Base-by-base conservation (phyloP, 1,140 invertebrate species). In the Diuraphis noxia region DNA sequence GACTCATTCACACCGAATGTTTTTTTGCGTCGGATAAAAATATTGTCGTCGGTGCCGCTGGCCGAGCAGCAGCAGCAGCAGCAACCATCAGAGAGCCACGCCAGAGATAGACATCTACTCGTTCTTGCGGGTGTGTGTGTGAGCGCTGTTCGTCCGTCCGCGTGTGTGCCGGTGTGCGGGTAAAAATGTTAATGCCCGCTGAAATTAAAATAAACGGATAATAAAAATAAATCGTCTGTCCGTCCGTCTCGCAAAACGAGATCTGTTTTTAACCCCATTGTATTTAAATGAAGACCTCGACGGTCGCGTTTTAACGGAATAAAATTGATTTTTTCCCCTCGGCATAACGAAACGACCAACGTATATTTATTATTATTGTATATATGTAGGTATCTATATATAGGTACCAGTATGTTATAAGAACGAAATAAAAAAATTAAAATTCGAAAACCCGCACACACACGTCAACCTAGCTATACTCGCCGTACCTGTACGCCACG, bases 201-300 rank as follows among this genome's bases (percentile, higher is more conserved):
- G 40, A 91, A 91, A 91, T 91, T 91, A 91, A 81, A 91, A 91
- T 91, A 91, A 91, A 91, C 89, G 34, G 34, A 91, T 91, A 91
- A 91, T 91, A 91, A 91, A 91, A 91, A 91, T 91, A 91, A 91
- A 91, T 91, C 89, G 89, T 91, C 89, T 91, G 89, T 82, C 89
- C 89, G 89, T 91, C 77, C 89, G 89, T 91, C 77, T 91, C 77
- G 41, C 88, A n/a, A 72, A 89, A 82, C 89, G 72, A 90, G 72
- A 46, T 91, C 77, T 79, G 72, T 36, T 81, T 46, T 91, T 89
- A 49, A 46, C 89, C 88, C 89, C 77, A 91, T 91, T 91, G 89
- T 91, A 91, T 91, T 91, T 91, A 91, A 91, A 91, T 91, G 89
- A 91, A 91, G 89, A 91, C 89, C 46, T 91, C 52, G 86, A 0